A percentile compares a stretch with the other conserved stretches of the same genome.
Evolutionary conservation across 1,140 invertebrate species (phyloP).

Genomic region (Aphelenchoides avenae): DNA sequence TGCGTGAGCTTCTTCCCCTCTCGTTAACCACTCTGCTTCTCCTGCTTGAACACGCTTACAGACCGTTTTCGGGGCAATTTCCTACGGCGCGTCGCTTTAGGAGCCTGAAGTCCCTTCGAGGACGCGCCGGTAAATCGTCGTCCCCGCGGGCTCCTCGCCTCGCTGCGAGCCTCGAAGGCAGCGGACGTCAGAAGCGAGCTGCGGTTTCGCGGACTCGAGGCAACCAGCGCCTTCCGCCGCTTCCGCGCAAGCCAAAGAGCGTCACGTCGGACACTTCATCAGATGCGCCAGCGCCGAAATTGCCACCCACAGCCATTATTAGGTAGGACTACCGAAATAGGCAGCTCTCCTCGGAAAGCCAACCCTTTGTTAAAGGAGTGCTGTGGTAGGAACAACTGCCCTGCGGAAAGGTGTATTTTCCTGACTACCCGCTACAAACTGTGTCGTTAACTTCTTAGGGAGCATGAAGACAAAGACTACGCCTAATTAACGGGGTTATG

Average conservation of each 20-base stretch:
- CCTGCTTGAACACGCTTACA: neutral
- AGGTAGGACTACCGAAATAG: no score
- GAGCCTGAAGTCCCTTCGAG: conserved; percentile 27
- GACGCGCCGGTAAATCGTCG: conserved; percentile 32
- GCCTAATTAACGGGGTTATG: no score
- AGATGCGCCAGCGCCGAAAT: conserved; percentile 15
- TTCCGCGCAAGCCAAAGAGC: conserved; percentile 18
- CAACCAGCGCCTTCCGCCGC: conserved; percentile 25
- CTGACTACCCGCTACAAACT: no score
- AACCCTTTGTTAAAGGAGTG: no score
- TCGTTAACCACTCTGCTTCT: neutral
- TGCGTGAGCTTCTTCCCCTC: neutral
- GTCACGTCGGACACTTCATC: conserved; percentile 1
- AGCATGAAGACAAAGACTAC: no score
- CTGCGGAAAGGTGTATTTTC: no score
- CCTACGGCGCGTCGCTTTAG: conserved; percentile 20
- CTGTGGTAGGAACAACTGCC: no score
- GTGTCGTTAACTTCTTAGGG: no score
- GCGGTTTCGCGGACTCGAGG: conserved; percentile 16
- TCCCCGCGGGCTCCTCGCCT: conserved; percentile 17
- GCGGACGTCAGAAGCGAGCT: conserved; percentile 14
- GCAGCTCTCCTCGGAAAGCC: no score
- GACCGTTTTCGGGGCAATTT: no score
- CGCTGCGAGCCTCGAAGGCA: conserved; percentile 8
- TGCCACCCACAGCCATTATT: conserved; percentile 31